Conservation (phyloP, 1,140 invertebrate genomes). For the Tetraneura akinire region DNA sequence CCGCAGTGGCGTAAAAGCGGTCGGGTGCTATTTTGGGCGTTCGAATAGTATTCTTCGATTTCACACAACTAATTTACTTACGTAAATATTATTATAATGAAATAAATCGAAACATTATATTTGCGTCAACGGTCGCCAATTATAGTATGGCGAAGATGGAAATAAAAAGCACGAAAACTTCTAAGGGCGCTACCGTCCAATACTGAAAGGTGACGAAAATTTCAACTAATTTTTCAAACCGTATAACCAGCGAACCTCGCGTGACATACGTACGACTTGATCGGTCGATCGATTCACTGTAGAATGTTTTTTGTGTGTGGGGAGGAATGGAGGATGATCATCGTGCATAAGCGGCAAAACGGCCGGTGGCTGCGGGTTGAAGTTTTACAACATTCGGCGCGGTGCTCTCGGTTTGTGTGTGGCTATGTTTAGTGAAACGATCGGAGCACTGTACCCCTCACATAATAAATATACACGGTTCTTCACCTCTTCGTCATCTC, state of each 20-base stretch:
- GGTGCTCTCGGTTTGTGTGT: constrained; percentile 6
- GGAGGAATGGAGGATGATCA: not conserved
- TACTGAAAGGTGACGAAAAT: no score
- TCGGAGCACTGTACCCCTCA: constrained; percentile 44
- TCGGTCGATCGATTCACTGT: constrained; percentile 32
- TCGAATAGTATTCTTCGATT: no score
- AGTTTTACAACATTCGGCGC: constrained; percentile 42
- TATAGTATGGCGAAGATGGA: no score
- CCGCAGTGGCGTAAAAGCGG: not conserved
- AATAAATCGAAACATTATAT: no score
- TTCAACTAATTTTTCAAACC: no score
- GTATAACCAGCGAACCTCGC: not conserved
- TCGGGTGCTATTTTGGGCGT: no score
- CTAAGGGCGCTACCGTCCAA: no score
- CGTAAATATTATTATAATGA: no score
- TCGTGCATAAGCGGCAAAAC: not conserved
- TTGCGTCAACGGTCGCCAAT: no score
- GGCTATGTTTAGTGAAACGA: constrained; percentile 47
- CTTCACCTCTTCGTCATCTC: not conserved
- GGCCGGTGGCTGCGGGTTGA: not conserved
- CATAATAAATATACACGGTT: constrained; percentile 49
- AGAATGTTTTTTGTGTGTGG: no score
- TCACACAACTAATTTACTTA: no score
- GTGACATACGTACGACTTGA: not conserved
- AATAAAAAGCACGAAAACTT: no score